Evolutionary conservation across 2,797 vertebrate species (phyloP).

Genomic region (Sparus aurata): DNA sequence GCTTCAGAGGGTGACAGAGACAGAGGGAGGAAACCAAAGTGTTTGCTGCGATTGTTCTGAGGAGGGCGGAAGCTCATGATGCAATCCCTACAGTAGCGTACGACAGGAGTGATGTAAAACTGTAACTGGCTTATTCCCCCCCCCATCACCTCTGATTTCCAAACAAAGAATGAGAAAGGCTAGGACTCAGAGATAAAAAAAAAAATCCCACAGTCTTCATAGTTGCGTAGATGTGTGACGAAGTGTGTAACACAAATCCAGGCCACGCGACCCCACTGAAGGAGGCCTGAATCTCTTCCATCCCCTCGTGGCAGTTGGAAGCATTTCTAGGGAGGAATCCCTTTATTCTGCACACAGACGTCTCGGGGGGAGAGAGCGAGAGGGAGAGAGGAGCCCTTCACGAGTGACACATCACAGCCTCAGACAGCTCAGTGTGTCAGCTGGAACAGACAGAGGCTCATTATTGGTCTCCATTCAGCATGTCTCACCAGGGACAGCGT

Average conservation of each 20-base stretch:
- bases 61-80: constrained; percentile 32
- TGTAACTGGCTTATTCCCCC: constrained; percentile 9
- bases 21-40: neutral
- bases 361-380: constrained; percentile 19
- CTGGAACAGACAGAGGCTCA: constrained; percentile 80
- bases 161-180: constrained; percentile 30
- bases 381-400: constrained; percentile 31
- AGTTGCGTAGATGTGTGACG: constrained; percentile 31
- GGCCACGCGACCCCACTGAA: constrained; percentile 41
- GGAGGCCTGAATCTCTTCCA: constrained; percentile 55
- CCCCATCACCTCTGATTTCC: neutral
- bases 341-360: constrained; percentile 58
- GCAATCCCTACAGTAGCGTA: constrained; percentile 6
- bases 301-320: constrained; percentile 48
- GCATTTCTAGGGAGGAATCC: constrained; percentile 54
- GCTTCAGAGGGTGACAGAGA: constrained; percentile 15
- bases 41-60: constrained; percentile 34
- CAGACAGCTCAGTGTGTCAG: constrained; percentile 75
- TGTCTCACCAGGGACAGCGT: constrained; percentile 66
- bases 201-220: neutral
- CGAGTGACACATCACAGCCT: constrained; percentile 78
- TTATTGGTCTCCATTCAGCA: constrained; percentile 73
- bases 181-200: constrained; percentile 8
- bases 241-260: constrained; percentile 30
- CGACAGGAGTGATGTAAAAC: constrained; percentile 29